Evolutionary conservation across 1,140 invertebrate genomes (phyloP), one percentile per base, ranked within the genome.

Genomic region (Heliconius hermathena): DNA sequence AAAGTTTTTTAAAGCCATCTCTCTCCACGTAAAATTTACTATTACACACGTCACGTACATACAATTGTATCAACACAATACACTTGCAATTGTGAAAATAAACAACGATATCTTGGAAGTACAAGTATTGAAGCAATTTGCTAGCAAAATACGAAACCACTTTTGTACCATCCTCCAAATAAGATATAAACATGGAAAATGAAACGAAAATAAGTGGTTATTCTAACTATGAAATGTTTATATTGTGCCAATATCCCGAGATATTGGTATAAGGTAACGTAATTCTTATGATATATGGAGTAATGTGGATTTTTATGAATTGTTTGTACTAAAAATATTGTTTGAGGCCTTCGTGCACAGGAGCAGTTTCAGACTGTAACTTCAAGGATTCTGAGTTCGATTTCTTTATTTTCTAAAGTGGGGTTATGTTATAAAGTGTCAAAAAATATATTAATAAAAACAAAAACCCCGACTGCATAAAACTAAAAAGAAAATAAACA

Each of bases 171-270:
- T 79, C 73, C 80, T 71, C 71, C 38, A 54, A 86, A 86, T 86
- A 78, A 77, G 80, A 87, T 80, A 87, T 80, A 88, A 88, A 90
- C 83, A 90, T 54, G 78, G 85, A 83, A 85, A 87, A 90, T 91
- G 89, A 83, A 91, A 91, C 20, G 83, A 88, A 89, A 90, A 91
- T 84, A 91, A 77, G 79, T 73, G 72, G 11, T 29, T 72, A 72
- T 41, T 66, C 71, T 72, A 70, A 78, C 72, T 73, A 26, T 52
- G 29, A 41, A 36, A 75, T 80, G 75, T 76, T 70, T 73, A 74
- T 75, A 73, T 71, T 66, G 46, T 38, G 74, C 71, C 11, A 46
- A 46, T 46, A 46, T 46, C 41, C 41, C 38, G 36, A 22, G 26
- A 66, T 66, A 29, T 66, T 66, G 9, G 60, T 66, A 29, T 16